Conservation (phyloP, 2,797 vertebrate species). For the Arrhamphus sclerolepis region DNA sequence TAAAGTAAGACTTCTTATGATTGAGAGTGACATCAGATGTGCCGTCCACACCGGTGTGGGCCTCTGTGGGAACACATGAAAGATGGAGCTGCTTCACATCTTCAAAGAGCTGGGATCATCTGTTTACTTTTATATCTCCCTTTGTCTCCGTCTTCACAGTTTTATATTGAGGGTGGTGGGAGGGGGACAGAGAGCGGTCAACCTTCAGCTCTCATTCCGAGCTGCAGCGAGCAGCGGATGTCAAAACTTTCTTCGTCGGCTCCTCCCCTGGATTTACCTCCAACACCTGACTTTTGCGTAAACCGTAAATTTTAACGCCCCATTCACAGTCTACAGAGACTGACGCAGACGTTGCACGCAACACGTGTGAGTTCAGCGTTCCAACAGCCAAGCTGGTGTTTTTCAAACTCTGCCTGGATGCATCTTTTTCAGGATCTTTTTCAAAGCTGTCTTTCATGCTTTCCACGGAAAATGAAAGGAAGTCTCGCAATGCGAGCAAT, state of each 20-base stretch:
- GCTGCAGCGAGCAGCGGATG: background rate
- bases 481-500: too few species aligned
- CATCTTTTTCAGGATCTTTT: too few species aligned
- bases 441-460: too few species aligned
- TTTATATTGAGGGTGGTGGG: slow-evolving; percentile 37
- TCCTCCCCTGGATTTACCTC: too few species aligned
- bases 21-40: slow-evolving; percentile 29
- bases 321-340: too few species aligned
- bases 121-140: slow-evolving; percentile 63
- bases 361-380: too few species aligned
- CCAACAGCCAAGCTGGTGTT: too few species aligned
- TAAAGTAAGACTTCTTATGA: slow-evolving; percentile 21
- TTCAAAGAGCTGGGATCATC: slow-evolving; percentile 68
- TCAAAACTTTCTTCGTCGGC: background rate
- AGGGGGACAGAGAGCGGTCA: slow-evolving; percentile 53
- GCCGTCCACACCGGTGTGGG: slow-evolving; percentile 36
- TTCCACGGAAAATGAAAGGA: too few species aligned
- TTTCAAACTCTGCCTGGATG: too few species aligned
- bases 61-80: slow-evolving; percentile 58
- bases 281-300: too few species aligned
- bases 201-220: slow-evolving; percentile 52
- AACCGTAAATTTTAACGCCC: too few species aligned
- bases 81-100: slow-evolving; percentile 54
- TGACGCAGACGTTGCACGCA: too few species aligned
- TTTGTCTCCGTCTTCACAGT: slow-evolving; percentile 36